A percentile compares a stretch with the other conserved stretches of the same genome.
phyloP scores from a whole-genome alignment of 2,113 vertebrate species.

The Anolis sagrei region DNA sequence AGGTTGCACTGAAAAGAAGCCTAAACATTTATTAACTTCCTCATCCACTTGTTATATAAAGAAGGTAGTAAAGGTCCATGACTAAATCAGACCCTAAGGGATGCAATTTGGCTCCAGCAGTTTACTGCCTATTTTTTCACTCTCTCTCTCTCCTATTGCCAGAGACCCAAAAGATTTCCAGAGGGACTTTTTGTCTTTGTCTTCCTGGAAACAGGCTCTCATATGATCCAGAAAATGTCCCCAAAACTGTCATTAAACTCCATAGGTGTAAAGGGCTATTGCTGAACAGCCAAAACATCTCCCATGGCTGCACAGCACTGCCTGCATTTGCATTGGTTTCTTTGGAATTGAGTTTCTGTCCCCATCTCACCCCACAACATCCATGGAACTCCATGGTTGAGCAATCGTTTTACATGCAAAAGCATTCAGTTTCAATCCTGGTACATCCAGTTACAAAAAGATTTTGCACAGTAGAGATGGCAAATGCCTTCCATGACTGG shows the following conservation, averaged over 20 bases:
- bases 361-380: no score
- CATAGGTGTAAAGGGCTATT: neutral
- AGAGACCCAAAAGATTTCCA: neutral
- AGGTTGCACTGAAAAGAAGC: neutral
- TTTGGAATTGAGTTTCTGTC: no score
- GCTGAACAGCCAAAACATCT: neutral
- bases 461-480: neutral
- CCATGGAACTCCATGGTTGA: no score
- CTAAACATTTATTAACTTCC: neutral
- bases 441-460: neutral
- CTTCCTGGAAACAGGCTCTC: neutral
- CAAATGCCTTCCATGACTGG: neutral
- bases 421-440: neutral
- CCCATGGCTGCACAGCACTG: neutral
- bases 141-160: no score
- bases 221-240: neutral
- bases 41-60: neutral
- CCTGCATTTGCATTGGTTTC: neutral
- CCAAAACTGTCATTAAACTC: neutral
- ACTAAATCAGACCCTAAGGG: neutral
- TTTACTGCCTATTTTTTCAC: neutral
- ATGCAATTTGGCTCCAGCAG: neutral
- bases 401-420: neutral
- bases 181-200: neutral
- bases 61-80: neutral